Percentiles rank a stretch among this genome's conserved stretches.
Evolutionary conservation across 2,113 vertebrate genomes (phyloP).

Genomic region (Hypomesus transpacificus): DNA sequence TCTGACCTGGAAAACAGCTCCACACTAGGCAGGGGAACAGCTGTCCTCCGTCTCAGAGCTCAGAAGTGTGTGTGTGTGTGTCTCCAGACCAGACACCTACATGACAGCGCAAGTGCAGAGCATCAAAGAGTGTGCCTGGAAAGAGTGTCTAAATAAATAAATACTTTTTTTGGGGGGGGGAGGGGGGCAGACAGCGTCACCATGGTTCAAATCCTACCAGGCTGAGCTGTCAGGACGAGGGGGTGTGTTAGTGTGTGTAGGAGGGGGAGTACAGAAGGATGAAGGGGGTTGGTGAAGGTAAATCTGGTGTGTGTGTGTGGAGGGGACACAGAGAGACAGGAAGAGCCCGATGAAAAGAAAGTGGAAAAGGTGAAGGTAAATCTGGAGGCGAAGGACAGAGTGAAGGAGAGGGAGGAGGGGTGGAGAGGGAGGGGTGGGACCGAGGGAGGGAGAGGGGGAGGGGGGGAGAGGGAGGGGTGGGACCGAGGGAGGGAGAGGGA

Average conservation of each 20-base stretch:
- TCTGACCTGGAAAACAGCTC: too few relatives aligned
- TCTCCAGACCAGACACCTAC: too few relatives aligned
- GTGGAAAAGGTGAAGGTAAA: too few relatives aligned
- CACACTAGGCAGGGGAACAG: too few relatives aligned
- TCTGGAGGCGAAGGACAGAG: neutral
- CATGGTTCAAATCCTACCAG: neutral
- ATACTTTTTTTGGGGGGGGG: too few relatives aligned
- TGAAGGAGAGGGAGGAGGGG: neutral
- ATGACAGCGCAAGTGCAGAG: neutral
- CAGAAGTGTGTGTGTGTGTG: too few relatives aligned
- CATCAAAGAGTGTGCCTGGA: neutral
- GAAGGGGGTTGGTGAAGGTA: slow-evolving; percentile 20
- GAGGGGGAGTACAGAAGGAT: slow-evolving; percentile 5
- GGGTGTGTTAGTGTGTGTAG: slow-evolving; percentile 9
- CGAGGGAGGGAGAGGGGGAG: slow-evolving; percentile 3
- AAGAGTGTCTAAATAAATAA: neutral
- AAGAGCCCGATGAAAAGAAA: too few relatives aligned
- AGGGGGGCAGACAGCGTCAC: neutral
- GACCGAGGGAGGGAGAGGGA: neutral
- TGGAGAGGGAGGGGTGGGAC: neutral
- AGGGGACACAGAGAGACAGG: slow-evolving; percentile 18
- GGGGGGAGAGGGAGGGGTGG: neutral
- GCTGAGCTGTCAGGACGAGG: slow-evolving; percentile 23
- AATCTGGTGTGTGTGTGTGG: neutral
- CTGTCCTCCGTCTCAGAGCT: too few relatives aligned